Evolutionary conservation across 1,140 invertebrate species (phyloP), one percentile per base, ranked within the genome.

Genomic region (Saccostrea cuccullata): DNA sequence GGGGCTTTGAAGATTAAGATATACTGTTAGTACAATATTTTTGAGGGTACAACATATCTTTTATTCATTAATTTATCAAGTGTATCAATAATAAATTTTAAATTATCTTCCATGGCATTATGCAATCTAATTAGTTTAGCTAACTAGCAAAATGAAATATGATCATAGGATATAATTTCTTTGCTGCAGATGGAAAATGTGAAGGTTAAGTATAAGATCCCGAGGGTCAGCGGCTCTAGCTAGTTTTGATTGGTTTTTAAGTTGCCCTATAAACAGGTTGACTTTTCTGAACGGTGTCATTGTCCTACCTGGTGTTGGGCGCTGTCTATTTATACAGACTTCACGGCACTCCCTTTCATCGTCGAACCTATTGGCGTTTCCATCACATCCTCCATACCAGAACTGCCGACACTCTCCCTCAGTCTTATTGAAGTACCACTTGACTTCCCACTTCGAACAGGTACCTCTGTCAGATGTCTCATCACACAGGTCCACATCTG

Each of bases 311-410:
- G 23, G 23, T 30, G 15, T 77, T 13, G 70, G 70, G 13, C 70
- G 70, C 8, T 36, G 23, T 15, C 73, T 58, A 4, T 88, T 64
- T 20, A 86, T 58, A 88, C 87, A 88, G 8, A 47, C 67, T 20
- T 85, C 67, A 30, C 67, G n/a, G 93, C 99, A 99, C 90, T 98
- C 97, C 84, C 98, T 97, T 93, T 98, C 96, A 12, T 96, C 97
- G 64, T 96, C 96, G 95, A 99, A 99, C 9, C 97, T 90, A 95
- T 95, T 90, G 96, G 90, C 88, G 93, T 99, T 99, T 95, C 30
- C 96, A 94, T 88, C 97, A 94, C 98, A 99, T 36, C 98, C 98
- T 36, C 98, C 98, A 94, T 98, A 99, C 98, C 98, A 99, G 95
- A 99, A 99, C 82, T 98, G 95, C 0, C 97, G 97, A 94, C 98